These are phyloP conservation scores for Sitta carolinensis DNA, from an alignment of 2,797 vertebrate genomes.

Conservation along the genomic window DNA sequence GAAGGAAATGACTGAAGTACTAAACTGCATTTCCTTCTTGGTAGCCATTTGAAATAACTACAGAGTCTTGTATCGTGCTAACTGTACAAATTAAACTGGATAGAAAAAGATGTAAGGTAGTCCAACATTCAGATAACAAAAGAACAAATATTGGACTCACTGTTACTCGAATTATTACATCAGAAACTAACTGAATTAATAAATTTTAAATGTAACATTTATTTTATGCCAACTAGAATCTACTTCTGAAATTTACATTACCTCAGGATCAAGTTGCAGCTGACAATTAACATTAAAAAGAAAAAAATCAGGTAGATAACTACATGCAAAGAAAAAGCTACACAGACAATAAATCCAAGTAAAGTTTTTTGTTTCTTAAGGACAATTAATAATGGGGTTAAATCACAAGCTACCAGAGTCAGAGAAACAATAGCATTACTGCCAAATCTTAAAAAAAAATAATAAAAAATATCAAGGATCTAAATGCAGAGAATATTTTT, in stretches of 20 bases:
- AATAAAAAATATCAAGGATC: not conserved
- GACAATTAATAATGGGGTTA: not conserved
- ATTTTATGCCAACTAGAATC: not conserved
- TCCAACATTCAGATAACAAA: not conserved
- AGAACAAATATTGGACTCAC: not conserved
- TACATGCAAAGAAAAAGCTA: not conserved
- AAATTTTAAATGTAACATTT: not conserved
- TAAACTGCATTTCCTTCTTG: not conserved
- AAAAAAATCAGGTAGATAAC: not conserved
- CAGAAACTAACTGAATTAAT: not conserved
- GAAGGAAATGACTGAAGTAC: not conserved
- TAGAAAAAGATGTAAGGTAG: not conserved
- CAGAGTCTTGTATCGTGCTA: not conserved
- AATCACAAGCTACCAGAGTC: not conserved
- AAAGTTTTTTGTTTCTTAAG: not conserved
- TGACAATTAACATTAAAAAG: not conserved
- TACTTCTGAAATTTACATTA: not conserved
- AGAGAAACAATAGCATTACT: not conserved
- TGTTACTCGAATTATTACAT: not conserved
- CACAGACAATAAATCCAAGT: not conserved
- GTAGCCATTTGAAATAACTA: not conserved
- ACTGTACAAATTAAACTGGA: not conserved
- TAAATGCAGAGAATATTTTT: not conserved
- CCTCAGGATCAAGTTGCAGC: not conserved
- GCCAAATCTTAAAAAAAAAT: not conserved